These are phyloP conservation scores for Coenonympha arcania DNA, from an alignment of 2,888 invertebrate species.

Conservation along the genomic window DNA sequence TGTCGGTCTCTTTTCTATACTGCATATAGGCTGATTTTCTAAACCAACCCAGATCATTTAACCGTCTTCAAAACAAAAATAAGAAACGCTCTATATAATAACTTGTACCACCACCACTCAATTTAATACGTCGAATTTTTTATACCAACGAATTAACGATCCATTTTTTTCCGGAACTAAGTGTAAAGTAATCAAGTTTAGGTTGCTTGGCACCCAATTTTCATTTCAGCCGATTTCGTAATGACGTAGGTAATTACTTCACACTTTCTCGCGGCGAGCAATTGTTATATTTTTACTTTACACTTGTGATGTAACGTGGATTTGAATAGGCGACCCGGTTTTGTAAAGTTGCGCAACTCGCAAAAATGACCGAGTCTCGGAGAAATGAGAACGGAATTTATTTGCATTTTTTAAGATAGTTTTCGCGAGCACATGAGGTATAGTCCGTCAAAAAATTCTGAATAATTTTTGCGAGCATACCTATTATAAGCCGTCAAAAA, in stretches of 20 bases:
- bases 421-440: too few relatives aligned
- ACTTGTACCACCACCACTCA: constrained; percentile 30
- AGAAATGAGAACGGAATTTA: not conserved
- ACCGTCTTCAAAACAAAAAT: too few relatives aligned
- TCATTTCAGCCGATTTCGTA: constrained; percentile 36
- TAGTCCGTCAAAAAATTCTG: too few relatives aligned
- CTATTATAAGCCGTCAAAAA: too few relatives aligned
- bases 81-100: not conserved
- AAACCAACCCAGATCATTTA: too few relatives aligned
- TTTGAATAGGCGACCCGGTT: constrained; percentile 15
- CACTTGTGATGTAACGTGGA: constrained; percentile 13
- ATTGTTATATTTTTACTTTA: constrained; percentile 19
- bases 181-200: not conserved
- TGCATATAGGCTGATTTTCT: too few relatives aligned
- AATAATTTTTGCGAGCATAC: too few relatives aligned
- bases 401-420: not conserved
- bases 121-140: constrained; percentile 49
- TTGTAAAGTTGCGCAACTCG: constrained; percentile 5
- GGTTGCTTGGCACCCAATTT: constrained; percentile 31
- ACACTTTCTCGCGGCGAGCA: constrained; percentile 43
- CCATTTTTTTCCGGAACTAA: constrained; percentile 17
- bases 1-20: too few relatives aligned
- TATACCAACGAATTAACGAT: constrained; percentile 14
- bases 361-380: constrained; percentile 2
- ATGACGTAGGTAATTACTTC: constrained; percentile 33